Evolutionary conservation across 53 echinoderm and acorn worm species (phyloP).

Genomic region (Zoroaster sp.): DNA sequence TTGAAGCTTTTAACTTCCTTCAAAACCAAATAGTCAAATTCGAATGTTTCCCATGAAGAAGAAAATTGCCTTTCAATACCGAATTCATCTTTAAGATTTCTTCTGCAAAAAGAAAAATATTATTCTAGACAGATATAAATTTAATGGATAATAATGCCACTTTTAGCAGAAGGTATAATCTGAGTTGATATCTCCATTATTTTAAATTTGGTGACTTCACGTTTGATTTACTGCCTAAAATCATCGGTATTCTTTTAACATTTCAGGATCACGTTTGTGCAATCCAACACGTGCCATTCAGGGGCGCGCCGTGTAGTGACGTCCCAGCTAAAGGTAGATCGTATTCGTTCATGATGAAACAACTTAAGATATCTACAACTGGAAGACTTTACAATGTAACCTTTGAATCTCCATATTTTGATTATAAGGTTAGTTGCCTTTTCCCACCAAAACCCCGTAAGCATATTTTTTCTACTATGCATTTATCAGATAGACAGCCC

Average conservation of each 20-base stretch:
- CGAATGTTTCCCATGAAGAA: neutral
- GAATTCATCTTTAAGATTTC: neutral
- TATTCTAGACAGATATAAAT: neutral
- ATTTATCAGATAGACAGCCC: neutral
- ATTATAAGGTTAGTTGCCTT: conserved; percentile 71
- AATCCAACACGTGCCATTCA: conserved; percentile 76
- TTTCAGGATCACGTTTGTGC: conserved; percentile 78
- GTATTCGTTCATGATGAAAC: conserved; percentile 52
- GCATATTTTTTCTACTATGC: neutral
- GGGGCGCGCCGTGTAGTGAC: conserved; percentile 90
- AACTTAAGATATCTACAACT: conserved; percentile 42
- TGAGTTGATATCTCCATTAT: too few species aligned
- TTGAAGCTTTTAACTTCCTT: neutral
- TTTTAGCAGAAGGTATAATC: too few species aligned
- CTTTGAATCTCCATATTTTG: conserved; percentile 83
- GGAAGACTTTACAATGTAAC: conserved; percentile 73
- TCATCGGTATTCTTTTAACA: neutral
- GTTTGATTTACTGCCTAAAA: neutral
- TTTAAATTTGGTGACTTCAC: too few species aligned
- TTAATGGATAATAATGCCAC: neutral
- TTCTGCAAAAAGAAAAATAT: neutral
- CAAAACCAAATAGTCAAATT: neutral
- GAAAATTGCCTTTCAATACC: too few species aligned
- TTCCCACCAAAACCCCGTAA: neutral
- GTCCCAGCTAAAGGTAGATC: conserved; percentile 65